Conservation (phyloP, 2,113 vertebrate genomes). For the Aspiorhynchus laticeps region DNA sequence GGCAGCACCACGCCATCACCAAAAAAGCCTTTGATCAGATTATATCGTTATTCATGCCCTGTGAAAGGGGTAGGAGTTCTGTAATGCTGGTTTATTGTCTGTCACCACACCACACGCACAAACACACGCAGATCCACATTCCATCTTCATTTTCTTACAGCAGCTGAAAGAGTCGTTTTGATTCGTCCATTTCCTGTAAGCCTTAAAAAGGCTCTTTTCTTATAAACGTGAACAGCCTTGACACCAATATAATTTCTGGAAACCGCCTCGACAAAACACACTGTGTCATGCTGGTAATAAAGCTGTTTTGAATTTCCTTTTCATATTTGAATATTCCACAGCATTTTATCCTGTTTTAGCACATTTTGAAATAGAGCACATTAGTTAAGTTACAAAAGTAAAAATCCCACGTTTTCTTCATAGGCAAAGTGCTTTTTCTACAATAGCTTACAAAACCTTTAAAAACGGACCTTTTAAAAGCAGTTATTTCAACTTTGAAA, state of each 20-base stretch:
- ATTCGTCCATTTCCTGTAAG: conserved; percentile 32
- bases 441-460: not conserved
- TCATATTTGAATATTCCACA: not conserved
- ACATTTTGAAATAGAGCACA: not conserved
- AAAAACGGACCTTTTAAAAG: not conserved
- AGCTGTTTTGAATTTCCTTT: not conserved
- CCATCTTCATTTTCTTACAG: conserved; percentile 30
- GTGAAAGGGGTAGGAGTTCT: conserved; percentile 34
- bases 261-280: not conserved
- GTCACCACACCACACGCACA: conserved; percentile 8
- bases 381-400: not conserved
- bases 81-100: conserved; percentile 41
- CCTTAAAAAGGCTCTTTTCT: conserved; percentile 9
- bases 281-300: not conserved
- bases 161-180: conserved; percentile 23
- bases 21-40: conserved; percentile 38
- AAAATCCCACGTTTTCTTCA: not conserved
- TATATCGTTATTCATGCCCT: conserved; percentile 21
- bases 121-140: conserved; percentile 24
- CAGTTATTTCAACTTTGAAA: not conserved
- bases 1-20: conserved; percentile 29
- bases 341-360: not conserved
- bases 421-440: not conserved
- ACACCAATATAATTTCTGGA: conserved; percentile 17
- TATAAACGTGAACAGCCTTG: not conserved